Base-by-base conservation (phyloP, 2,113 vertebrate genomes). In the Gila orcuttii region DNA sequence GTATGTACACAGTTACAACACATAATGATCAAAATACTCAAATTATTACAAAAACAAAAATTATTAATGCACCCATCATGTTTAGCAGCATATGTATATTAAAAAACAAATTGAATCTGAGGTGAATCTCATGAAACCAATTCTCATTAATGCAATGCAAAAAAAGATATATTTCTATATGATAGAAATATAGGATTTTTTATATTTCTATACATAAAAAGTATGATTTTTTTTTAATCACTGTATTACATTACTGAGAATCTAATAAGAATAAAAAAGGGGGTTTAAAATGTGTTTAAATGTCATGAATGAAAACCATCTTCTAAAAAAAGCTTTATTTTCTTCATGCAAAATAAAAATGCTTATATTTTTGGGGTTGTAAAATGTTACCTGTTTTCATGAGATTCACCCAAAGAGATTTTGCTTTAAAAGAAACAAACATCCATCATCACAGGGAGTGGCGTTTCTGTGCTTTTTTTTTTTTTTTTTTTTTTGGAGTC, bases 61-160 rank as follows among this genome's bases (percentile, higher is more conserved):
- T 84, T 2, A 85, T 66, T 39, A 31, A 85, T 19, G 13, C 39
- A 73, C 52, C n/a, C 3, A 66, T 75, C 15, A 66, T 45, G 8
- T 79, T 87, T 60, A 93, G 94, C 89, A 95, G 95, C 93, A 93
- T 89, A 93, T 90, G 39, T 17, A 21, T 73, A 50, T 47, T 28
- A 28, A 59, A 81, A 81, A 64, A 13, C 64, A 78, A 45, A 28
- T 28, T 28, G 28, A 28, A 28, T 1, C 28, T 28, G 2, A 3
- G 42, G 80, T 82, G 80, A 82, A 52, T 52, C 42, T 68, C 62
- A 82, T 11, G 10, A 82, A 82, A 68, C 33, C 68, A 23, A 42
- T 42, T 71, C 31, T 68, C 6, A 62, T 62, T 17, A 68, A 69
- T 10, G 66, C 31, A 69, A 36, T 39, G 33, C 66, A 19, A 68